Evolutionary conservation across 2,797 vertebrate genomes (phyloP), one percentile per base, ranked within the genome.

Genomic region (Anguilla marmorata): DNA sequence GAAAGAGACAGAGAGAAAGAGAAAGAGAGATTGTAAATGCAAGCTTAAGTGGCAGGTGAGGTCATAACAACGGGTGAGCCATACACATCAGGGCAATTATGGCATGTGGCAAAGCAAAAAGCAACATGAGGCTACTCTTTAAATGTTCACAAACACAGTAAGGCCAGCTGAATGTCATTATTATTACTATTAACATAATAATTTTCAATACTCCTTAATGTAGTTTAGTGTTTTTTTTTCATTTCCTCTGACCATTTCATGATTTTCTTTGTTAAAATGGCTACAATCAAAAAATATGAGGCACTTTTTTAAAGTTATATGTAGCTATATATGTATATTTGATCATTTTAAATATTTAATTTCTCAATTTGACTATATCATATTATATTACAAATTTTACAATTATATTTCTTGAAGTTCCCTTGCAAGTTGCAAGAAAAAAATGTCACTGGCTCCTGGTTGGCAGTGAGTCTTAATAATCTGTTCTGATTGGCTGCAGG

Each of bases 281-380:
- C 96, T 96, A 96, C 96, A 97, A 96, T 96, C 95, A 95, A 96
- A 96, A 63, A 85, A 88, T 96, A 97, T 95, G 92, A 97, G 96
- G 96, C 96, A 96, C 96, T 96, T 97, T 95, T 95, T 94, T 95
- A 96, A 94, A 95, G 93, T 69, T 87, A 89, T 91, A 92, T 91
- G 88, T 93, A 95, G 94, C 94, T 94, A 94, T 91, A 93, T 93
- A 93, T 96, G 91, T 94, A 94, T 92, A 91, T 91, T 93, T 95
- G 94, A 94, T 92, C 93, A 94, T 91, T 94, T 82, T 48, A 82
- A n/a, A 82, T 82, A 82, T 33, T 82, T 50, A 8, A 24, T 50
- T 50, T 82, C 21, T 21, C 45, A 45, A 82, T 82, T 82, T 82
- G 19, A 82, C 79, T 84, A 84, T 33, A 84, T 84, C 50, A 58